Conservation (phyloP, 2,888 invertebrate genomes). For the Thera britannica region DNA sequence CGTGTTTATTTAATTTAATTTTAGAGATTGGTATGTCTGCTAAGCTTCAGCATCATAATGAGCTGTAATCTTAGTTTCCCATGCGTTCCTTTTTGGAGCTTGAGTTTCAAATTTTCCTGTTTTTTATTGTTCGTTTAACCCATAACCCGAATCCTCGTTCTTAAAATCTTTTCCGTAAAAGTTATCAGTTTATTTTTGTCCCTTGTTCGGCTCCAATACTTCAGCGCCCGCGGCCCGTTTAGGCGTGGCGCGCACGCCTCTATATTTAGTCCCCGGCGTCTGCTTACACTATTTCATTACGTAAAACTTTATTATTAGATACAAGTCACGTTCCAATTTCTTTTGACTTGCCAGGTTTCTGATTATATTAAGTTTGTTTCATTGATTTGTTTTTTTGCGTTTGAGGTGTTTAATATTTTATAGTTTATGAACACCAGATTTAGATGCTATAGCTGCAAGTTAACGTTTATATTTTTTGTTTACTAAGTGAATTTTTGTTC, state of each 20-base stretch:
- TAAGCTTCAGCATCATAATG: neutral
- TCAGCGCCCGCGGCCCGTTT: conserved; percentile 55
- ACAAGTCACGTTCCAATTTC: conserved; percentile 51
- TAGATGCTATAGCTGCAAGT: neutral
- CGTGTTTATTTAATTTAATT: neutral
- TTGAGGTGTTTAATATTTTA: neutral
- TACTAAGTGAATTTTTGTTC: neutral
- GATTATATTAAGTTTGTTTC: conserved; percentile 31
- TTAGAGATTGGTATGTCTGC: neutral
- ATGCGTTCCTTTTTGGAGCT: neutral
- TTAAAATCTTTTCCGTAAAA: neutral
- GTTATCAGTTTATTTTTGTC: conserved; percentile 34
- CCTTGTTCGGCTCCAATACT: conserved; percentile 44
- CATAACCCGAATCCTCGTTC: neutral
- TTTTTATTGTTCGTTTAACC: neutral
- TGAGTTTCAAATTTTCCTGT: neutral
- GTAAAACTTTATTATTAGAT: conserved; percentile 65
- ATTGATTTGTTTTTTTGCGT: conserved; percentile 15
- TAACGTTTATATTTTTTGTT: no score
- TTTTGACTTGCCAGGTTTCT: conserved; percentile 37
- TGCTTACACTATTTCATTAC: conserved; percentile 61
- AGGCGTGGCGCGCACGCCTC: conserved; percentile 62
- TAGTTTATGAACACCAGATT: neutral
- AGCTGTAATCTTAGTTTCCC: neutral
- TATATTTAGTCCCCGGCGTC: conserved; percentile 66